Evolutionary conservation across 2,113 vertebrate species (phyloP).

Genomic region (human (Homo sapiens)): GRCh38 chr6:14961001-14961500

Average conservation of each 20-base stretch:
- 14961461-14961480: neutral
- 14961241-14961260: neutral
- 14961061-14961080: too few species aligned
- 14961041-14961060: too few species aligned
- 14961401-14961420: too few species aligned
- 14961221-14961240: neutral
- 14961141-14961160: neutral
- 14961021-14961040: too few species aligned
- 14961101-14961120: too few species aligned
- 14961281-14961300: neutral
- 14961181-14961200: neutral
- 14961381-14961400: neutral
- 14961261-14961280: neutral
- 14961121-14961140: neutral
- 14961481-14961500: too few species aligned
- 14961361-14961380: neutral
- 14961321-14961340: neutral
- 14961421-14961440: neutral
- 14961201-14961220: neutral
- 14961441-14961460: neutral
- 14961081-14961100: neutral
- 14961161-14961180: neutral
- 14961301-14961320: accelerated
- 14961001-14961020: too few species aligned
- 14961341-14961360: neutral